phyloP scores from a whole-genome alignment of 2,888 invertebrate genomes.

The Scaptodrosophila latifasciaeformis region DNA sequence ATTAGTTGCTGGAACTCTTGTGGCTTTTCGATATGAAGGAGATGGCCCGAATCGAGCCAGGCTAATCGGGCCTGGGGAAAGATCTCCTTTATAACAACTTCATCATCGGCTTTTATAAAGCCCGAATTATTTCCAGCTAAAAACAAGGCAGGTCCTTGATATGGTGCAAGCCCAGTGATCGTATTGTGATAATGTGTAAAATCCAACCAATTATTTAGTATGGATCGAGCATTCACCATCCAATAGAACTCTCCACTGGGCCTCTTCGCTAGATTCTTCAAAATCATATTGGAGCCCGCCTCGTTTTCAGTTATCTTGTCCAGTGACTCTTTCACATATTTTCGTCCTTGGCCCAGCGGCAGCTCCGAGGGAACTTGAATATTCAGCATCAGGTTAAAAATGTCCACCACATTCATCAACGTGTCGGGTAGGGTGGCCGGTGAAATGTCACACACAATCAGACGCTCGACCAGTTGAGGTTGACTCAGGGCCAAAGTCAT shows the following conservation, averaged over 20 bases:
- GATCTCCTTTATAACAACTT: background rate
- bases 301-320: background rate
- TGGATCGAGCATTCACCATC: conserved; percentile 1
- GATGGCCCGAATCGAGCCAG: conserved; percentile 4
- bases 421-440: background rate
- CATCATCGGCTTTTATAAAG: background rate
- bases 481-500: background rate
- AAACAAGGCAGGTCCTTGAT: conserved; percentile 9
- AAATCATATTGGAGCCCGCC: background rate
- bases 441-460: background rate
- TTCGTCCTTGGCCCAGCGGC: background rate
- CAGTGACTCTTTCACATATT: background rate
- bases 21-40: conserved; percentile 2
- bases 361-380: background rate
- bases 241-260: conserved; percentile 5
- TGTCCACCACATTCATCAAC: background rate
- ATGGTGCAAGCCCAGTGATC: background rate
- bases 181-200: background rate
- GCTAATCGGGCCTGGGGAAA: conserved; percentile 1
- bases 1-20: background rate
- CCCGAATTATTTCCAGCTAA: conserved; percentile 1
- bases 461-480: conserved; percentile 1
- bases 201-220: conserved; percentile 6
- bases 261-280: conserved; percentile 1
- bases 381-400: background rate